Evolutionary conservation across 1,140 invertebrate species (phyloP), one percentile per base, ranked within the genome.

Genomic region (Drosophila ficusphila): DNA sequence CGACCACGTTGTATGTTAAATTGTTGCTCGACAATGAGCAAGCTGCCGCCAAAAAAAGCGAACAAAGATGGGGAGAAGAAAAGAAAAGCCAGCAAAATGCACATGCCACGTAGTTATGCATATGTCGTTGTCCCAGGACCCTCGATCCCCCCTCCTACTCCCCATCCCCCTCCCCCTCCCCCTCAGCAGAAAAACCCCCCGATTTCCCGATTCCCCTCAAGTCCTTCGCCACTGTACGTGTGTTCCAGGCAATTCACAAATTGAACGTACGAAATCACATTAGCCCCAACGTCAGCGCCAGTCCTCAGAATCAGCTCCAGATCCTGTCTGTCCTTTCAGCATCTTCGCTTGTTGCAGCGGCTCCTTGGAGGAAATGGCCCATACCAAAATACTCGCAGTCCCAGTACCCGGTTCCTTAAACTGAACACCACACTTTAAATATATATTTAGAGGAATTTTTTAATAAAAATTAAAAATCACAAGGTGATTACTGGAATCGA

Each of bases 211-310:
- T 23, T 8, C 25, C 9, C 8, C 51, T 16, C 4, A 1, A 8
- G 11, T 25, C 61, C 23, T n/a, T n/a, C 18, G 31, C 18, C 61
- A 5, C 23, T 42, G 52, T 51, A 58, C 47, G 60, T 61, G 75
- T 77, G 71, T 79, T 78, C 60, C 64, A 72, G 54, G 56, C 79
- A 83, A 83, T 83, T 83, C 79, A 86, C 79, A 83, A 83, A 83
- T 83, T 83, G 79, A 83, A 83, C 79, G 76, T 76, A 86, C 81
- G 76, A 83, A 83, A 79, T 83, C 79, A 86, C 81, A 83, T 83
- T 83, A 83, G 79, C 60, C 61, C 41, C 78, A 52, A 70, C 77
- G 39, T 41, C 72, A 76, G 74, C 62, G 44, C 16, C 67, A 57
- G 58, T 18, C 56, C 34, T 23, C 47, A 23, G 38, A 16, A 19